These are phyloP conservation scores for Pachyuromys duprasi DNA, from an alignment of 2,797 vertebrate genomes.

Conservation along the genomic window DNA sequence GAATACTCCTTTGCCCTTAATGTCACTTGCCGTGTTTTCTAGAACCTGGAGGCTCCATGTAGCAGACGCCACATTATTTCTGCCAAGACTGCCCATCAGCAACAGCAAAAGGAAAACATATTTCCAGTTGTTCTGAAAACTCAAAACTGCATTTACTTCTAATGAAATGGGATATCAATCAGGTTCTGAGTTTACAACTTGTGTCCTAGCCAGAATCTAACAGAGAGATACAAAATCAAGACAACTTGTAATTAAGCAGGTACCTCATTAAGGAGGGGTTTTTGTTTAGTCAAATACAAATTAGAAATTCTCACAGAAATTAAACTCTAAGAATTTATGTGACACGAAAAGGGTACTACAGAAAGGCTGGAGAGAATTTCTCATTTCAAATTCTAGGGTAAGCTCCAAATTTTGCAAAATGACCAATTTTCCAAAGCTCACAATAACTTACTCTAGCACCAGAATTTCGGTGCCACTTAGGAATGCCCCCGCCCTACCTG, in stretches of 20 bases:
- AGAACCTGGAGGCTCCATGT: neutral
- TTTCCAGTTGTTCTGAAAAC: constrained; percentile 22
- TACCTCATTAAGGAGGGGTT: constrained; percentile 27
- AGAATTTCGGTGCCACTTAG: neutral
- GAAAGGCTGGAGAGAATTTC: neutral
- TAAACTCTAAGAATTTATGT: constrained; percentile 1
- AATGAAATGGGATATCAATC: constrained; percentile 46
- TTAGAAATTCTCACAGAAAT: constrained; percentile 53
- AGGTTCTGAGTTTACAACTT: constrained; percentile 30
- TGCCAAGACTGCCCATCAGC: neutral
- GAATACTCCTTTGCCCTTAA: neutral
- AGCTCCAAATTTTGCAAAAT: neutral
- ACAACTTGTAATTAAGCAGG: constrained; percentile 46
- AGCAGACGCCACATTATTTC: neutral
- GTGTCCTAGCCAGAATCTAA: constrained; percentile 45
- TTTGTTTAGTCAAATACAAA: constrained; percentile 28
- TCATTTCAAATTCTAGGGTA: neutral
- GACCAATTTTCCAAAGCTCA: neutral
- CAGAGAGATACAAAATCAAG: constrained; percentile 31
- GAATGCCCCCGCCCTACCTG: neutral
- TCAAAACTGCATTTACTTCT: constrained; percentile 56
- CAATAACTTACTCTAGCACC: neutral
- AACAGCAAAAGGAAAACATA: neutral
- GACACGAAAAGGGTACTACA: neutral
- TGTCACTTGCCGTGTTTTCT: constrained; percentile 18